phyloP scores from a whole-genome alignment of 1,140 invertebrate species.

The Pemphigus obesinymphae region DNA sequence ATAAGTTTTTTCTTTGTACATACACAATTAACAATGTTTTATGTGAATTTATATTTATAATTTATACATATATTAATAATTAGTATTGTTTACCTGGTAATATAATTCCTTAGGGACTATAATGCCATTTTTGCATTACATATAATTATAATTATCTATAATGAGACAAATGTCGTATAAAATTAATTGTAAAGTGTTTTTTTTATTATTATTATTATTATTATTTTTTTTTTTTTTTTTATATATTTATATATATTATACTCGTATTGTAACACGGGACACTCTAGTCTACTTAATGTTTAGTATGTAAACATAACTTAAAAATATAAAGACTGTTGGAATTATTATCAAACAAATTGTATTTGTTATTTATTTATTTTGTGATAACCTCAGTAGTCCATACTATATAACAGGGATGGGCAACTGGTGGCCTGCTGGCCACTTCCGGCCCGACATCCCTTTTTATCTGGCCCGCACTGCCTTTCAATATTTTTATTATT shows the following conservation, averaged over 20 bases:
- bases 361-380: no score
- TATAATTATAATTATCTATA: background rate
- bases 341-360: background rate
- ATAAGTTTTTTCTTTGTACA: background rate
- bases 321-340: conserved; percentile 38
- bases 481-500: no score
- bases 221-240: no score
- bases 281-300: conserved; percentile 40
- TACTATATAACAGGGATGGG: no score
- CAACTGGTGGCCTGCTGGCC: no score
- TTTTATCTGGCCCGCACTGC: no score
- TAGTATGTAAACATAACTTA: background rate
- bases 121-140: background rate
- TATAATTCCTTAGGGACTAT: background rate
- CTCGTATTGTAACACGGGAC: background rate
- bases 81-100: background rate
- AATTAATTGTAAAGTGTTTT: background rate
- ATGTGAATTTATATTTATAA: background rate
- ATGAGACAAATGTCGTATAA: background rate
- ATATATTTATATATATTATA: background rate
- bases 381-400: no score
- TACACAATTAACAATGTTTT: background rate
- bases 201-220: background rate
- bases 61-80: background rate
- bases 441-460: no score